Evolutionary conservation across 2,797 vertebrate genomes (phyloP), one percentile per base, ranked within the genome.

Genomic region (Spinus pinus): DNA sequence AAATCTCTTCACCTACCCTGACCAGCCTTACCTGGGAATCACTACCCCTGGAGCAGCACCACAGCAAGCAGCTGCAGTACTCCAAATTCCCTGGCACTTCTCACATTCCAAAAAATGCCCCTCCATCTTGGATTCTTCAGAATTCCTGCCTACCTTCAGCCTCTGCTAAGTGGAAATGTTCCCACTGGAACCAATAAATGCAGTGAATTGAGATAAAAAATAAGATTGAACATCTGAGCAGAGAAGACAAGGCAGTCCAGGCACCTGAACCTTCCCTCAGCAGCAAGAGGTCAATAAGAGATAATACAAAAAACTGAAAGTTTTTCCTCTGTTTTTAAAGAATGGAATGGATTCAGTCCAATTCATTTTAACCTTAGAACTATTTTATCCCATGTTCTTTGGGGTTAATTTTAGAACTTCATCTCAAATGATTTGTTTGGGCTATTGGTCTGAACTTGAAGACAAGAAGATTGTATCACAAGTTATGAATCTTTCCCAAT

Each of bases 401-500:
- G 83, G 60, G 75, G 93, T 93, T 94, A 82, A 95, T 95, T 92
- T 89, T 84, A 57, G 78, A 94, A 89, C 65, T 95, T 95, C 60
- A 93, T 87, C 91, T 94, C 75, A 91, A 70, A 81, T 83, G 9
- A 85, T 95, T 96, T 94, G 78, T 70, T 94, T 90, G 71, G 46
- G 85, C 95, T 97, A 87, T 81, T 96, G 81, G 62, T 81, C 95
- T 94, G 88, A 96, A 85, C 58, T 82, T 73, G 86, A 95, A 82
- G 72, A 93, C 42, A 97, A 84, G 95, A 95, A 97, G 95, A 96
- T 90, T 88, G 27, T 87, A 93, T 97, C 90, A 96, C 83, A 97
- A 97, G 84, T 95, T 96, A 97, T 67, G 86, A 95, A 92, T 88
- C 94, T 94, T 97, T 95, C 82, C 95, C 94, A 97, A 97, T 97